phyloP scores from a whole-genome alignment of 2,888 invertebrate species.

The Cryptosula pallasiana region DNA sequence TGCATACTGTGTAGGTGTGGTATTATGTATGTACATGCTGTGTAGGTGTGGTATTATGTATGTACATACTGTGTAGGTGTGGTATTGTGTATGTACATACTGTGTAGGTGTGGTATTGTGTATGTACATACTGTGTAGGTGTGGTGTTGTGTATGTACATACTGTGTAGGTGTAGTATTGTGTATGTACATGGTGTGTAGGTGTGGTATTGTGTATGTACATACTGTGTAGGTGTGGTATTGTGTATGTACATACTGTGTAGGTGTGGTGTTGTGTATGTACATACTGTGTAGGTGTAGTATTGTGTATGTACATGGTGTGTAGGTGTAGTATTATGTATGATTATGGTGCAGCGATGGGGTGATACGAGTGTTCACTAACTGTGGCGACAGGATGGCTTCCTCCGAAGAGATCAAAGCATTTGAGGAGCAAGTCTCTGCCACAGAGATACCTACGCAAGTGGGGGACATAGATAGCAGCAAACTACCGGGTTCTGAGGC shows the following conservation, averaged over 20 bases:
- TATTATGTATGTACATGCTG: background rate
- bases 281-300: background rate
- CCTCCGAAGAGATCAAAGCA: constrained; percentile 59
- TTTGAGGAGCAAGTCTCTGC: constrained; percentile 70
- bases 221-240: background rate
- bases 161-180: background rate
- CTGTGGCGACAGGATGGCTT: constrained; percentile 61
- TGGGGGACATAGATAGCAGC: constrained; percentile 79
- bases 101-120: background rate
- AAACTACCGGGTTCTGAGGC: constrained; percentile 80
- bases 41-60: background rate
- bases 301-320: background rate
- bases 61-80: background rate
- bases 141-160: background rate
- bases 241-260: background rate
- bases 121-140: background rate
- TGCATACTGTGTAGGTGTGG: background rate
- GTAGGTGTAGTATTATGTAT: background rate
- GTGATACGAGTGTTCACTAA: constrained; percentile 77
- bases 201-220: background rate
- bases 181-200: background rate
- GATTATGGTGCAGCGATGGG: constrained; percentile 85
- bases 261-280: background rate
- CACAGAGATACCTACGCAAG: constrained; percentile 57
- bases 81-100: background rate